A percentile compares a stretch with the other conserved stretches of the same genome.
Evolutionary conservation across 2,888 invertebrate species (phyloP).

Genomic region (Spialia ferax): DNA sequence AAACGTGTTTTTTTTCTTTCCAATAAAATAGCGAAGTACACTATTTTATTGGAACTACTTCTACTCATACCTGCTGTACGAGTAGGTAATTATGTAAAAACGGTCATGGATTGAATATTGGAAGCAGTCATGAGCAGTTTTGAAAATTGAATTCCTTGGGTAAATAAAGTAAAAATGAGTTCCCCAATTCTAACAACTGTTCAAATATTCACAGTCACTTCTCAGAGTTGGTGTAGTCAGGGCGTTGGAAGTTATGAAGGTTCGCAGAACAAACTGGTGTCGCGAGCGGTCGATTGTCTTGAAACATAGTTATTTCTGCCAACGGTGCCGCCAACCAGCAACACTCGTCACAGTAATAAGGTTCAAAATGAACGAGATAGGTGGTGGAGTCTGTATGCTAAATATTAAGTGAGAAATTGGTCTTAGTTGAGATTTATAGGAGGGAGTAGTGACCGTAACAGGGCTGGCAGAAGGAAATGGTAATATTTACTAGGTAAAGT

Average conservation of each 20-base stretch:
- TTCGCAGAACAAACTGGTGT: slow-evolving; percentile 74
- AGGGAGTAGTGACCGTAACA: slow-evolving; percentile 50
- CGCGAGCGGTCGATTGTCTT: slow-evolving; percentile 63
- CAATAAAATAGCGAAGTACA: too few species aligned
- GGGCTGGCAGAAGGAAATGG: slow-evolving; percentile 31
- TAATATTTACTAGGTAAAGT: too few species aligned
- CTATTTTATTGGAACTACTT: too few species aligned
- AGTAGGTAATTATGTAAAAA: too few species aligned
- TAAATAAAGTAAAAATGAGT: neutral
- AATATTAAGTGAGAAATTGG: slow-evolving; percentile 77
- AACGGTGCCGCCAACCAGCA: slow-evolving; percentile 41
- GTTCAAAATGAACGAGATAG: slow-evolving; percentile 50
- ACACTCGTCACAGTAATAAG: slow-evolving; percentile 53
- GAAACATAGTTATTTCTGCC: slow-evolving; percentile 52
- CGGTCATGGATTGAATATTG: too few species aligned
- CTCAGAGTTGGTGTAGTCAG: slow-evolving; percentile 61
- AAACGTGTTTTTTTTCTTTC: too few species aligned
- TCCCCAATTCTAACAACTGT: slow-evolving; percentile 47
- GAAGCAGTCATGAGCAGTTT: too few species aligned
- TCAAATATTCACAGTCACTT: slow-evolving; percentile 72
- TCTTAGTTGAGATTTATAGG: slow-evolving; percentile 82
- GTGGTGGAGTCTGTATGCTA: slow-evolving; percentile 49
- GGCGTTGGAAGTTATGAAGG: slow-evolving; percentile 55
- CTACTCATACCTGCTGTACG: too few species aligned
- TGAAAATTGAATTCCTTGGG: too few species aligned